Evolutionary conservation across 2,888 invertebrate genomes (phyloP).

Genomic region (Fragum whitleyi): DNA sequence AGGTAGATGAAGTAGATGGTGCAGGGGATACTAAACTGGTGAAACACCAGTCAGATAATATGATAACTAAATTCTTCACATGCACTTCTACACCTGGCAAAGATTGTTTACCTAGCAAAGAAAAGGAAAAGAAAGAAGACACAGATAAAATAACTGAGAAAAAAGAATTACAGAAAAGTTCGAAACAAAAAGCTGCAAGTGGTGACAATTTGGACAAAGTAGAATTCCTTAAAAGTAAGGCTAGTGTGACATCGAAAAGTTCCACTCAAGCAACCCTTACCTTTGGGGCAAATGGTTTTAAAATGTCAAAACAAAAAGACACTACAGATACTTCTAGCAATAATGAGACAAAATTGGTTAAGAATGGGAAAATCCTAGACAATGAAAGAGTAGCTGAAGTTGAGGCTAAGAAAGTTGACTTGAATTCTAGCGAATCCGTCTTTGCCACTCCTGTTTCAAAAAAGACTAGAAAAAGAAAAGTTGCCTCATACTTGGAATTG

Average conservation of each 20-base stretch:
- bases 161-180: background rate
- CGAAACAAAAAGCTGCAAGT: conserved; percentile 5
- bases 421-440: conserved; percentile 47
- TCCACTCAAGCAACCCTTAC: conserved; percentile 68
- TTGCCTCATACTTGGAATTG: conserved; percentile 8
- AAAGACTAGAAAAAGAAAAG: conserved; percentile 35
- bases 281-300: conserved; percentile 64
- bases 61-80: conserved; percentile 39
- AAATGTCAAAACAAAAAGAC: conserved; percentile 48
- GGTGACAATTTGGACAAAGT: background rate
- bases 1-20: background rate
- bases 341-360: conserved; percentile 15
- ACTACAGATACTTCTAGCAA: background rate
- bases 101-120: conserved; percentile 35
- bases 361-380: background rate
- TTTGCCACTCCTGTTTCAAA: conserved; percentile 38
- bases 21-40: background rate
- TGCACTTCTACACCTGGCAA: conserved; percentile 63
- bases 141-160: background rate
- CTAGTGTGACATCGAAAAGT: conserved; percentile 24
- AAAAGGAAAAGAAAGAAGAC: conserved; percentile 30
- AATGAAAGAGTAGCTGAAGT: background rate
- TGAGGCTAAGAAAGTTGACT: background rate
- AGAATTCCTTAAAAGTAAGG: conserved; percentile 33
- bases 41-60: conserved; percentile 10